These are phyloP conservation scores for Limonius californicus DNA, from an alignment of 1,140 invertebrate species.

Conservation along the genomic window DNA sequence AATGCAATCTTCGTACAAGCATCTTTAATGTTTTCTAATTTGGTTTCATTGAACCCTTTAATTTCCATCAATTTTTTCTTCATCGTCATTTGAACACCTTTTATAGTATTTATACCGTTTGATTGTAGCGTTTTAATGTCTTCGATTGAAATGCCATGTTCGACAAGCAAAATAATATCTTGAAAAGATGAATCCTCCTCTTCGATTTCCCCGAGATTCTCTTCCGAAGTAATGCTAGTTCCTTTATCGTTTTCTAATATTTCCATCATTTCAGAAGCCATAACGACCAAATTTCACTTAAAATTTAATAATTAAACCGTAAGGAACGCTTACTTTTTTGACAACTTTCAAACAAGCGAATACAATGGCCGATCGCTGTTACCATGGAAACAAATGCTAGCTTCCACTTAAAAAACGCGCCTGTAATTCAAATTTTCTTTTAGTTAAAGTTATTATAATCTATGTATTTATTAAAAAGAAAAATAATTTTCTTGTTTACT, in stretches of 20 bases:
- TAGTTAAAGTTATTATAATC: too few species aligned
- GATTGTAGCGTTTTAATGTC: constrained; percentile 78
- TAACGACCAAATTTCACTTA: too few species aligned
- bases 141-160: constrained; percentile 52
- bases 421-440: too few species aligned
- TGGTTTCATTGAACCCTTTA: constrained; percentile 75
- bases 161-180: constrained; percentile 55
- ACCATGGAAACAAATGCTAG: too few species aligned
- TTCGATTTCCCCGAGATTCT: constrained; percentile 35
- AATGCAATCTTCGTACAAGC: constrained; percentile 58
- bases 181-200: constrained; percentile 54
- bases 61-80: constrained; percentile 68
- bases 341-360: too few species aligned
- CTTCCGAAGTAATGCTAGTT: constrained; percentile 21
- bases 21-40: constrained; percentile 83
- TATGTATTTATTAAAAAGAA: too few species aligned
- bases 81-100: constrained; percentile 78
- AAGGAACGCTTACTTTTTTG: too few species aligned
- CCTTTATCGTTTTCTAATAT: not conserved
- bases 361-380: too few species aligned
- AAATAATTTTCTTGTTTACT: too few species aligned
- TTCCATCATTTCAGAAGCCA: constrained; percentile 22
- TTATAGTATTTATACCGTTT: constrained; percentile 75
- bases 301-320: too few species aligned
- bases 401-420: too few species aligned